Evolutionary conservation across 1,140 invertebrate species (phyloP).

Genomic region (Periplaneta americana): DNA sequence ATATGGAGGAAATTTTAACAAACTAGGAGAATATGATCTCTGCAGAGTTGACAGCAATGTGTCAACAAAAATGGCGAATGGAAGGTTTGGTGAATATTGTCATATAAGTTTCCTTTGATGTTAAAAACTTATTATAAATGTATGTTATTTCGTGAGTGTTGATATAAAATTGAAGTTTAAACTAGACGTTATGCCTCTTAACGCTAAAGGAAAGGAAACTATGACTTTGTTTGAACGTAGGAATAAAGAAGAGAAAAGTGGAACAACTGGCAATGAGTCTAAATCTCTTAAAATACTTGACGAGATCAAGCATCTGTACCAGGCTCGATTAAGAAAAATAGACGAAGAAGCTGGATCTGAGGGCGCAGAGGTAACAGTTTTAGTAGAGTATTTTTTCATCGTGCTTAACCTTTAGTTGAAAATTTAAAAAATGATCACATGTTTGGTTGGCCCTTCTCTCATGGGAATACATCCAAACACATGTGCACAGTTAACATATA

Average conservation of each 20-base stretch:
- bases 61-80: neutral
- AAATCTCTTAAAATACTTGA: neutral
- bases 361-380: neutral
- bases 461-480: neutral
- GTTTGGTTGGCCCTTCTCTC: neutral
- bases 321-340: neutral
- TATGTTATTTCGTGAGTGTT: neutral
- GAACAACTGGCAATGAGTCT: neutral
- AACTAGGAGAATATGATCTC: too few relatives aligned
- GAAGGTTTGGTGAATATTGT: neutral
- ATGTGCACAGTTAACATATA: neutral
- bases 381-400: neutral
- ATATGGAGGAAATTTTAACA: too few relatives aligned
- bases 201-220: neutral
- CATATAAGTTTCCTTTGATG: too few relatives aligned
- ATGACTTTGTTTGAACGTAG: too few relatives aligned
- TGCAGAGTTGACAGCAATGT: too few relatives aligned
- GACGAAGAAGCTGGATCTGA: neutral
- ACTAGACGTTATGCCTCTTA: neutral
- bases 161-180: neutral
- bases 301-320: neutral
- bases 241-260: neutral
- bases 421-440: neutral
- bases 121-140: neutral
- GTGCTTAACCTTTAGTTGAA: neutral